Evolutionary conservation across 2,888 invertebrate genomes (phyloP).

Genomic region (Bellardia bayeri): DNA sequence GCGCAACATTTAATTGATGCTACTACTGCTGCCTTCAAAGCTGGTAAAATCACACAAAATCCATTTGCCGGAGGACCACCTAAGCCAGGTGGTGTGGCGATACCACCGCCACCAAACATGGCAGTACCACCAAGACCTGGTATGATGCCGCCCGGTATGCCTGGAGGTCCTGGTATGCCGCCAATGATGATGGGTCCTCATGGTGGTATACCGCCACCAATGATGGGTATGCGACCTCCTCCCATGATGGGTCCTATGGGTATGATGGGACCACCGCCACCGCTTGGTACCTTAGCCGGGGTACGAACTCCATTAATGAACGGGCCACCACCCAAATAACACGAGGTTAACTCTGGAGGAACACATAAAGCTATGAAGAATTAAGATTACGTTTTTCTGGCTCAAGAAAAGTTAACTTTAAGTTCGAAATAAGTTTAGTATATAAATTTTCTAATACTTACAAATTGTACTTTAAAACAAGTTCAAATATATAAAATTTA

Average conservation of each 20-base stretch:
- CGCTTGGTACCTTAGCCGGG: constrained; percentile 89
- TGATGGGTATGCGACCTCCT: constrained; percentile 90
- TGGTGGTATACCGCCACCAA: constrained; percentile 89
- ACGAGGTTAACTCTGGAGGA: constrained; percentile 4
- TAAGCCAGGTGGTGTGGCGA: constrained; percentile 86
- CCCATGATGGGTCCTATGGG: constrained; percentile 92
- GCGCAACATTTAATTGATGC: constrained; percentile 99
- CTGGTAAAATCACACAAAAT: constrained; percentile 97
- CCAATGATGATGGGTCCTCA: constrained; percentile 89
- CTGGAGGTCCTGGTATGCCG: constrained; percentile 86
- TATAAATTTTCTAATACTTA: constrained; percentile 27
- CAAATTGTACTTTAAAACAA: constrained; percentile 26
- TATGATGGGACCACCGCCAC: constrained; percentile 89
- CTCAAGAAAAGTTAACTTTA: neutral
- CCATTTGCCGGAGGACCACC: constrained; percentile 90
- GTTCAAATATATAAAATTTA: neutral
- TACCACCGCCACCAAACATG: constrained; percentile 91
- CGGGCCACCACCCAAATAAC: constrained; percentile 87
- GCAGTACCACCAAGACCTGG: constrained; percentile 87
- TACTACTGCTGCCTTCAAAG: constrained; percentile 98
- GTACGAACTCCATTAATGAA: constrained; percentile 90
- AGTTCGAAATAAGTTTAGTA: constrained; percentile 54
- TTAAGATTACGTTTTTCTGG: neutral
- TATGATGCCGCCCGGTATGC: constrained; percentile 87
- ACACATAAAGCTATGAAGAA: neutral